Evolutionary conservation across 1,140 invertebrate species (phyloP), one percentile per base, ranked within the genome.

Genomic region (Solenopsis fugax): DNA sequence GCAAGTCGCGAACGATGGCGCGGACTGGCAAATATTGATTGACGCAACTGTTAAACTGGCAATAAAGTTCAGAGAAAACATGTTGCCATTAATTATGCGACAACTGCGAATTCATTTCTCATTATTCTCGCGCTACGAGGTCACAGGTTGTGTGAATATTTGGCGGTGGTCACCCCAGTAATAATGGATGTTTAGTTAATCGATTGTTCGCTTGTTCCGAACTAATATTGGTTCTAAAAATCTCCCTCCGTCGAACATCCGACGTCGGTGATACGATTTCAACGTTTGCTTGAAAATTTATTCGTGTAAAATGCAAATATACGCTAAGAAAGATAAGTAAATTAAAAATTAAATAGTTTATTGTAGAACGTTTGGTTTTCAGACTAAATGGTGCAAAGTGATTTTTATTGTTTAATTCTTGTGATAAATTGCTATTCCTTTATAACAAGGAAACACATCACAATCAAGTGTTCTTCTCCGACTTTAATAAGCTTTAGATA

Each of bases 161-260:
- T 58, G 16, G 0, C n/a, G 71, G 41, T 71, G 10, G 12, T 12
- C n/a, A 41, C 9, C 16, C 64, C n/a, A 13, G 12, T 71, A 71
- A 81, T 81, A 71, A 71, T 58, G 52, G 10, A 71, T 71, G 37
- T 72, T 82, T 72, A 82, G 37, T 72, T 82, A 82, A 82, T 58
- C 65, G 65, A 82, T 56, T 56, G 13, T 5, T 13, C 12, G 12
- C 37, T 54, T 54, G 50, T 13, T 21, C 5, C 18, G 18, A 24
- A 58, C 16, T 71, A 45, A 71, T 48, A 82, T 72, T 54, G 24
- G 13, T 71, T 82, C 12, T 29, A 56, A 72, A 72, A 48, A 56
- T 72, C 48, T 54, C 16, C 7, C 48, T 24, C n/a, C 34, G 13
- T 81, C 41, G 6, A 56, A 69, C 16, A 41, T 64, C 41, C 34